phyloP scores from a whole-genome alignment of 2,113 vertebrate species.

The Meles meles region DNA sequence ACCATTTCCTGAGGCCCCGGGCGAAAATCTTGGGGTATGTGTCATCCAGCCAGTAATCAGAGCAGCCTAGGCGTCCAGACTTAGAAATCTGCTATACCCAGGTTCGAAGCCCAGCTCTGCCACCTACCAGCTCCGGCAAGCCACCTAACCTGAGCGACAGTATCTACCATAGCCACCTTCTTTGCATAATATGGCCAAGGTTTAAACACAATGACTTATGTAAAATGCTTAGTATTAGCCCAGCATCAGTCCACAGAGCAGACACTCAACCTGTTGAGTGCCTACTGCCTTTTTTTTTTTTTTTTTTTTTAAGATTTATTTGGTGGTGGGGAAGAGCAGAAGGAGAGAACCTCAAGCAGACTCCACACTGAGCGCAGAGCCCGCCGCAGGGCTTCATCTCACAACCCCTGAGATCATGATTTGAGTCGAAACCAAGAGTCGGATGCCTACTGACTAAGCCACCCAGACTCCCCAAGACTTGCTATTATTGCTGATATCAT shows the following conservation, averaged over 20 bases:
- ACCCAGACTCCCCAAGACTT: background rate
- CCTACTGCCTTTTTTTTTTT: background rate
- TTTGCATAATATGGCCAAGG: rapidly evolving
- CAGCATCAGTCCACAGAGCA: rapidly evolving
- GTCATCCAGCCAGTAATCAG: background rate
- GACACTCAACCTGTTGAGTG: background rate
- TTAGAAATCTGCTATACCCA: background rate
- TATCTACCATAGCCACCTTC: rapidly evolving
- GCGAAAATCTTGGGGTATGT: background rate
- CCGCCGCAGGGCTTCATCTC: background rate
- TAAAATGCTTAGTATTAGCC: background rate
- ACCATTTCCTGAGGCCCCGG: background rate
- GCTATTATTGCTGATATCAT: background rate
- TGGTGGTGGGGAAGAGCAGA: background rate
- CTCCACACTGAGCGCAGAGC: background rate
- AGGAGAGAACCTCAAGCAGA: background rate
- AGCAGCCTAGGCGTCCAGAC: background rate
- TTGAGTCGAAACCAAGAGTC: background rate
- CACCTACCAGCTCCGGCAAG: background rate
- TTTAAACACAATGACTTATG: background rate
- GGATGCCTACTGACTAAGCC: background rate
- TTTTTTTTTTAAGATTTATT: background rate
- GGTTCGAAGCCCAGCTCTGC: background rate
- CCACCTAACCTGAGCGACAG: background rate
- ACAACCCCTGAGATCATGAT: background rate